Conservation (phyloP, 2,797 vertebrate species). For the Sylvilagus floridanus region DNA sequence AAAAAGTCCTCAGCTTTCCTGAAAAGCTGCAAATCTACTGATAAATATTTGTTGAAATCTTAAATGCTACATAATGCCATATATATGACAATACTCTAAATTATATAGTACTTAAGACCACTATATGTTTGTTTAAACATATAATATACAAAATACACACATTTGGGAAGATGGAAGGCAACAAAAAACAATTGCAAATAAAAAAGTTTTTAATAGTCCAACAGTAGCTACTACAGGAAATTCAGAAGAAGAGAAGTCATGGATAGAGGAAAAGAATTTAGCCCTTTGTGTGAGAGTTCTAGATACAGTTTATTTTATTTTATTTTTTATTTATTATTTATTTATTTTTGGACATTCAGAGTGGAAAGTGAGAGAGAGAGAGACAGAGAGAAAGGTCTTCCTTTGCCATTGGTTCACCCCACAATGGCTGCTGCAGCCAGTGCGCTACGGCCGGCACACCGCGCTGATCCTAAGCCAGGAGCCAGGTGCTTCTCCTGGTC, state of each 20-base stretch:
- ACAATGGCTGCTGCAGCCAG: too few species aligned
- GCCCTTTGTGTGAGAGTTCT: background rate
- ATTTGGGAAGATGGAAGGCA: conserved; percentile 18
- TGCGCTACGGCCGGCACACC: too few species aligned
- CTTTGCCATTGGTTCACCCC: too few species aligned
- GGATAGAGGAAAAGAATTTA: background rate
- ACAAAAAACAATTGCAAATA: conserved; percentile 3
- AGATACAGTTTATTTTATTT: background rate
- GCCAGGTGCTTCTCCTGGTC: too few species aligned
- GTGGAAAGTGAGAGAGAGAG: too few species aligned
- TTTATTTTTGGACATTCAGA: too few species aligned
- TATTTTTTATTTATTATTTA: too few species aligned
- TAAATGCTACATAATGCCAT: background rate
- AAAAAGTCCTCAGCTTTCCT: conserved; percentile 5
- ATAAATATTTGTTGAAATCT: conserved; percentile 25
- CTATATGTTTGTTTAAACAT: background rate
- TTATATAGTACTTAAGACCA: background rate
- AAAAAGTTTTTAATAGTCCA: conserved; percentile 7
- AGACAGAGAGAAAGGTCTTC: too few species aligned
- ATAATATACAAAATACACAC: background rate
- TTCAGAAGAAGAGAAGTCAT: background rate
- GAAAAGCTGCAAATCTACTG: background rate
- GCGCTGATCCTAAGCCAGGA: too few species aligned
- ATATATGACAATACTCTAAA: background rate
- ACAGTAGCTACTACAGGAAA: background rate